Conservation (phyloP, 2,113 vertebrate genomes). For the Rhinopithecus roxellana region DNA sequence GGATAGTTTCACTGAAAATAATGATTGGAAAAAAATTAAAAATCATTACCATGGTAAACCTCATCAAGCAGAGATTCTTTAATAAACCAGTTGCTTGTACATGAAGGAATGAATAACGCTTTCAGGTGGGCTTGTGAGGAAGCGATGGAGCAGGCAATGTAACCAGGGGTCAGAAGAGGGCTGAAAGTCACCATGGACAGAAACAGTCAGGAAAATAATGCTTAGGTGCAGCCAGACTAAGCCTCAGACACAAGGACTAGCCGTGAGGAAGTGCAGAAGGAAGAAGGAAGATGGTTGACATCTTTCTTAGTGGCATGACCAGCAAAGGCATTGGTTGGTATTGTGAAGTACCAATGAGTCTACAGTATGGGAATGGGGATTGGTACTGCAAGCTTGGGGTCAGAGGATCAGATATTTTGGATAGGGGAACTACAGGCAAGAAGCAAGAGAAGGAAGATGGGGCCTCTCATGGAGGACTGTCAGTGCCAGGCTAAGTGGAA, state of each 20-base stretch:
- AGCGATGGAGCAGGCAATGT: background rate
- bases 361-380: background rate
- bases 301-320: background rate
- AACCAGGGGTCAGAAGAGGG: background rate
- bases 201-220: background rate
- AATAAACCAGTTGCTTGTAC: background rate
- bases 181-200: background rate
- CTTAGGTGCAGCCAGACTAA: background rate
- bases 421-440: background rate
- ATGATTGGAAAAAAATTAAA: background rate
- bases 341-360: background rate
- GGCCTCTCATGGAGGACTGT: rapidly evolving
- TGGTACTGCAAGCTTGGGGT: background rate
- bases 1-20: background rate
- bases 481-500: background rate
- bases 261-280: background rate
- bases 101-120: background rate
- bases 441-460: background rate
- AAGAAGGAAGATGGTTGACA: background rate
- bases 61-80: background rate
- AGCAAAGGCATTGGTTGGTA: background rate
- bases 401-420: background rate
- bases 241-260: background rate
- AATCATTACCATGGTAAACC: background rate
- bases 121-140: background rate